Percentiles rank a stretch among this genome's conserved stretches.
Evolutionary conservation across 2,888 invertebrate species (phyloP).

Genomic region (Chaetogeoica ovagalla): DNA sequence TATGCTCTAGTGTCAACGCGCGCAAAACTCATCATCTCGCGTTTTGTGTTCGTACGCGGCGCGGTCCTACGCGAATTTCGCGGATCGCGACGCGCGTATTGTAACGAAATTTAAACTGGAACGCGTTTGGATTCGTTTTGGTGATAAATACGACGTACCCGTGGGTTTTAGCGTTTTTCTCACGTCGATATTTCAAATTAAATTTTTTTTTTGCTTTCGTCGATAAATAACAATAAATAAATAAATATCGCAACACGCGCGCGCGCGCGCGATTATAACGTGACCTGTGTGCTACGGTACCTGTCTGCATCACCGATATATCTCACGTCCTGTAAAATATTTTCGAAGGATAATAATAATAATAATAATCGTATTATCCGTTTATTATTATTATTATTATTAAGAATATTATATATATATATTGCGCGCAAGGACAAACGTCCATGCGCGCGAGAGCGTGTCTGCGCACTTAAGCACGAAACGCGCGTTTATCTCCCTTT

Average conservation of each 20-base stretch:
- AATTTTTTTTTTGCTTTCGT: too few relatives aligned
- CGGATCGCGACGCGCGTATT: too few relatives aligned
- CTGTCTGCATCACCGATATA: background rate
- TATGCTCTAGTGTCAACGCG: slow-evolving; percentile 31
- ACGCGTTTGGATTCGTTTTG: too few relatives aligned
- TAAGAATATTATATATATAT: background rate
- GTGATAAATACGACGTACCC: too few relatives aligned
- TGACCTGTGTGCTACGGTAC: background rate
- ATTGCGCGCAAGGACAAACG: slow-evolving; percentile 1
- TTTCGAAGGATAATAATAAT: slow-evolving; percentile 1
- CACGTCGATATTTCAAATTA: too few relatives aligned
- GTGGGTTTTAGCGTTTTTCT: too few relatives aligned
- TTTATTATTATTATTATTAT: slow-evolving; percentile 6
- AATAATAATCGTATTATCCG: background rate
- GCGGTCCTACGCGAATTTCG: background rate
- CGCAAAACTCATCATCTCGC: slow-evolving; percentile 41
- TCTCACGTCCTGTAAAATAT: slow-evolving; percentile 3
- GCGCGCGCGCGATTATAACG: too few relatives aligned
- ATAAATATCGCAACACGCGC: too few relatives aligned
- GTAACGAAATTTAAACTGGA: too few relatives aligned
- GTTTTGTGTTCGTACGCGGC: background rate
- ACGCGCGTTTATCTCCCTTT: background rate
- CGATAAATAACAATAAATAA: too few relatives aligned
- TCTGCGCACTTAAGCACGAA: background rate
- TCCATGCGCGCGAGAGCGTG: background rate